Evolutionary conservation across 2,888 invertebrate genomes (phyloP).

Genomic region (Adela reaumurella): DNA sequence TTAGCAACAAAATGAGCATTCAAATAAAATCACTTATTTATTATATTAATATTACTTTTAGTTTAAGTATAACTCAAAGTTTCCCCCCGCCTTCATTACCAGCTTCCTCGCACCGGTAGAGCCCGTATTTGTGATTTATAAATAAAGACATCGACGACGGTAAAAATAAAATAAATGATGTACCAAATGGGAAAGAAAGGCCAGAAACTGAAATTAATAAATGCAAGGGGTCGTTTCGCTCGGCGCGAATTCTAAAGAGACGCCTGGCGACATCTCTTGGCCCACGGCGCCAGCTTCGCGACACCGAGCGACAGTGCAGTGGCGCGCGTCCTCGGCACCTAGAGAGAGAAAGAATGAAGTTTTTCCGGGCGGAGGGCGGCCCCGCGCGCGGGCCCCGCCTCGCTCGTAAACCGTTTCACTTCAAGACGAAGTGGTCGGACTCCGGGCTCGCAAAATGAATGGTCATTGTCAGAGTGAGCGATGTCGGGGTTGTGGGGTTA

Average conservation of each 20-base stretch:
- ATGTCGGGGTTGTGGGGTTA: not conserved
- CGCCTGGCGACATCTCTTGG: too few species aligned
- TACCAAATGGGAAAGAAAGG: conserved; percentile 32
- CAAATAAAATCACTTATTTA: conserved; percentile 24
- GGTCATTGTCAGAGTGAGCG: not conserved
- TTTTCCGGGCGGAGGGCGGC: not conserved
- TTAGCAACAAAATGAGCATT: not conserved
- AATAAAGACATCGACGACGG: too few species aligned
- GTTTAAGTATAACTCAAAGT: too few species aligned
- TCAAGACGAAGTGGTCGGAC: conserved; percentile 28
- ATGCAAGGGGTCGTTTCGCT: not conserved
- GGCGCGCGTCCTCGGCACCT: conserved; percentile 19
- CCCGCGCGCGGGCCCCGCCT: conserved; percentile 22
- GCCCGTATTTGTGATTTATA: too few species aligned
- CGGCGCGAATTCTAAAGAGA: not conserved
- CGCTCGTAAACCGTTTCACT: conserved; percentile 29
- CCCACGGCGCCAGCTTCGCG: too few species aligned
- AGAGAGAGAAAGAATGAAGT: conserved; percentile 8
- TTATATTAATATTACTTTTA: conserved; percentile 51
- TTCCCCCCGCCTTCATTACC: too few species aligned
- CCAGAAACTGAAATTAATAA: conserved; percentile 43
- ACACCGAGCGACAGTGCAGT: too few species aligned
- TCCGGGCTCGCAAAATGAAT: not conserved
- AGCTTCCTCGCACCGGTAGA: too few species aligned
- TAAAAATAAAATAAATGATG: conserved; percentile 57